phyloP scores from a whole-genome alignment of 1,140 invertebrate genomes.

The Drosophila sp. region DNA sequence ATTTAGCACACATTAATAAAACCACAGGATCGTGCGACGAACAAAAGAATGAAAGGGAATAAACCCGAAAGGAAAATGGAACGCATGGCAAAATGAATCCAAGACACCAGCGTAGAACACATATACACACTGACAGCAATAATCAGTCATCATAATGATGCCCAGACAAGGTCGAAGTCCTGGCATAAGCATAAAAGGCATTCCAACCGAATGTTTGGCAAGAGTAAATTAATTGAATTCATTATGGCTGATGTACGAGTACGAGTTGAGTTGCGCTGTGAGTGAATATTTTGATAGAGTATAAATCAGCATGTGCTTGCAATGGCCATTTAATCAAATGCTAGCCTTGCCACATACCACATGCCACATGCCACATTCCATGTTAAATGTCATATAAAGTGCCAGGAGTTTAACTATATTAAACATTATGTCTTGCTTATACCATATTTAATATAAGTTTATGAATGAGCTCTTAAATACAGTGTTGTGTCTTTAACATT shows the following conservation, averaged over 20 bases:
- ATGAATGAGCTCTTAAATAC: background rate
- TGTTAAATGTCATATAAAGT: constrained; percentile 50
- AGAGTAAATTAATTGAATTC: constrained; percentile 80
- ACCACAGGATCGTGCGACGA: constrained; percentile 70
- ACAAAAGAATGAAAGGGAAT: constrained; percentile 45
- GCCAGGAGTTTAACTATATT: constrained; percentile 22
- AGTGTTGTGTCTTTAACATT: no score
- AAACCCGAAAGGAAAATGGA: background rate
- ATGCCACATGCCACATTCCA: constrained; percentile 19
- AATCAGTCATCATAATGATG: constrained; percentile 80
- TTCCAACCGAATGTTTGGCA: constrained; percentile 47
- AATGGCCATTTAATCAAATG: constrained; percentile 69
- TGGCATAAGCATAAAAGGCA: constrained; percentile 19
- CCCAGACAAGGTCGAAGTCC: constrained; percentile 59
- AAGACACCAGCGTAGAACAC: constrained; percentile 43
- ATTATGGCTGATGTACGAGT: constrained; percentile 71
- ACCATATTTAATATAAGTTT: constrained; percentile 22
- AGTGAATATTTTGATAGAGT: constrained; percentile 21
- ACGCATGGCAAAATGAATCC: constrained; percentile 35
- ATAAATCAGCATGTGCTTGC: constrained; percentile 50
- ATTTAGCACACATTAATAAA: constrained; percentile 81
- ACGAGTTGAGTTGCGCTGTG: constrained; percentile 1
- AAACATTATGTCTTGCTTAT: constrained; percentile 16
- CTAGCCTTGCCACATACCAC: constrained; percentile 19
- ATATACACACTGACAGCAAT: constrained; percentile 46